phyloP scores from a whole-genome alignment of 2,888 invertebrate genomes.

The Marronus borbonicus region DNA sequence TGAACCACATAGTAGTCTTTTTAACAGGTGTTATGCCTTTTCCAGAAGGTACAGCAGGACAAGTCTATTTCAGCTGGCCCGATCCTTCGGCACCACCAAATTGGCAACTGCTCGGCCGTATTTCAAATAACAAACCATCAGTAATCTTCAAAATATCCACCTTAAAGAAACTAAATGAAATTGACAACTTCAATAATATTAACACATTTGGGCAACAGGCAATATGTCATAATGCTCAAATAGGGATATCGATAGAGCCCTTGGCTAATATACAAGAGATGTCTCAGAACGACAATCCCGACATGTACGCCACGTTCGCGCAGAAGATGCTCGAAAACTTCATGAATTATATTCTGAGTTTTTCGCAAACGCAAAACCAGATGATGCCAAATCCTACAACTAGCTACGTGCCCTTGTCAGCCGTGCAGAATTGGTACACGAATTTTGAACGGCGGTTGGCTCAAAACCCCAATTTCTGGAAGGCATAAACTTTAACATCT shows the following conservation, averaged over 20 bases:
- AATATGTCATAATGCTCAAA: conserved; percentile 93
- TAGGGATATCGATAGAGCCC: conserved; percentile 88
- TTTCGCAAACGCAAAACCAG: conserved; percentile 84
- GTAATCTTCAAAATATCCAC: conserved; percentile 96
- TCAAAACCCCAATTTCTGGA: conserved; percentile 97
- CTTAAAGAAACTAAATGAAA: conserved; percentile 84
- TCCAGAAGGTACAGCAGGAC: conserved; percentile 86
- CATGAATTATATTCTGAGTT: conserved; percentile 94
- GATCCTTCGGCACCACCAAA: conserved; percentile 89
- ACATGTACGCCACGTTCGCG: conserved; percentile 78
- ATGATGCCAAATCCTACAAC: conserved; percentile 86
- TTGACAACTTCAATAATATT: conserved; percentile 73
- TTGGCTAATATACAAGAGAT: conserved; percentile 71
- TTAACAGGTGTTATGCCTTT: conserved; percentile 90
- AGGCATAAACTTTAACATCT: conserved; percentile 64
- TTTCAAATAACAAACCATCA: conserved; percentile 96
- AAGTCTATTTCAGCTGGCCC: conserved; percentile 96
- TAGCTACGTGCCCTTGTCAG: conserved; percentile 89
- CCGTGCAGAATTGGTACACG: conserved; percentile 93
- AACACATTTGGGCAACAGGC: conserved; percentile 84
- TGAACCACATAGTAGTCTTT: conserved; percentile 95
- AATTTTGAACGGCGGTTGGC: conserved; percentile 91
- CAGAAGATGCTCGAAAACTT: conserved; percentile 96
- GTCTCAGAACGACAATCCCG: conserved; percentile 64
- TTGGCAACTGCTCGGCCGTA: conserved; percentile 95